These are phyloP conservation scores for Rattus norvegicus DNA, from an alignment of 2,113 vertebrate species.

Conservation along the genomic window DNA sequence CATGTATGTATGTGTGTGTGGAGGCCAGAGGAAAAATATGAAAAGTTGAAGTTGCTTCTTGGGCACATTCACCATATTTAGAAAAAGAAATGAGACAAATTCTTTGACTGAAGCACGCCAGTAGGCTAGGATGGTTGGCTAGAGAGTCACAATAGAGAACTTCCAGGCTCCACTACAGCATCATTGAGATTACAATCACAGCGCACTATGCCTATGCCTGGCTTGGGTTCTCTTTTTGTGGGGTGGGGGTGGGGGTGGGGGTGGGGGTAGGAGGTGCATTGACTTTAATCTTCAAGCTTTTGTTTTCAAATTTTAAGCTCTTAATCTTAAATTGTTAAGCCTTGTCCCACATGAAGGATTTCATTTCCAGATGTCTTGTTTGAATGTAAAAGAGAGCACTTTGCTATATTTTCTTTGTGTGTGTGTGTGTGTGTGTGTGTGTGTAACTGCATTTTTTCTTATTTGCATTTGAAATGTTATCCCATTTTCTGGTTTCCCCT, in stretches of 20 bases:
- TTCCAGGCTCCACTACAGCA: neutral
- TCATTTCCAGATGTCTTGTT: slow-evolving; percentile 42
- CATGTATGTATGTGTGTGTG: neutral
- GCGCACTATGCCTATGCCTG: neutral
- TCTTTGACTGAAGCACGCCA: neutral
- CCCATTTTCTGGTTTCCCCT: no score
- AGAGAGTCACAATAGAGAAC: neutral
- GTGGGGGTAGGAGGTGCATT: neutral
- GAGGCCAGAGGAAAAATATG: neutral
- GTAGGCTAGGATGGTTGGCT: neutral
- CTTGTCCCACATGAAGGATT: slow-evolving; percentile 5
- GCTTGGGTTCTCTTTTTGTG: no score
- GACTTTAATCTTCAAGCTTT: slow-evolving; percentile 33
- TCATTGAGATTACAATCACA: neutral
- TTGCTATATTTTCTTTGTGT: neutral
- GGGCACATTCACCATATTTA: no score
- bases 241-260: no score
- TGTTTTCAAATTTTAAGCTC: slow-evolving; percentile 1
- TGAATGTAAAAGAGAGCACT: neutral
- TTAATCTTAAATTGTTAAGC: slow-evolving; percentile 21
- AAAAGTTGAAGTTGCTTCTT: neutral
- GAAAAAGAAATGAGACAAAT: no score
- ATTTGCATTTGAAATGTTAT: no score
- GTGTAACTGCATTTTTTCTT: no score
- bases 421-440: no score